Percentiles rank a stretch among this genome's conserved stretches.
phyloP scores from a whole-genome alignment of 1,140 invertebrate species.

The Spodoptera frugiperda region DNA sequence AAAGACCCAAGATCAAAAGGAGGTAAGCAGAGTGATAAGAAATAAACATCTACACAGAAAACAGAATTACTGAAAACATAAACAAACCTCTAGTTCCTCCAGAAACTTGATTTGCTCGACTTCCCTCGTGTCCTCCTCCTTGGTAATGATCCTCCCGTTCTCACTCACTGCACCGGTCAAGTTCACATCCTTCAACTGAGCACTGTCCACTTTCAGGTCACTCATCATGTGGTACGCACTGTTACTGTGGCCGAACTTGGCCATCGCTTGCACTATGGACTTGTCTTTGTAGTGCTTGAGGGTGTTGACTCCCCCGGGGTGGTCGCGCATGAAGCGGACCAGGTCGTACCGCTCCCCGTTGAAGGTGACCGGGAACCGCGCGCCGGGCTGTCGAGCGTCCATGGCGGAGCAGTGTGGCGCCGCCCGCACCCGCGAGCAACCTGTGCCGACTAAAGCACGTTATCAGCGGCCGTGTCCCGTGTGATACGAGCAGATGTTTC shows the following conservation, averaged over 20 bases:
- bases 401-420: slow-evolving; percentile 13
- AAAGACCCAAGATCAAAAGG: too few species aligned
- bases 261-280: slow-evolving; percentile 85
- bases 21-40: too few species aligned
- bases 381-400: not conserved
- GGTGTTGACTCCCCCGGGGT: slow-evolving; percentile 88
- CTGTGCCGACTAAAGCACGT: slow-evolving; percentile 50
- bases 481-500: slow-evolving; percentile 49
- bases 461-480: slow-evolving; percentile 53
- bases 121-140: slow-evolving; percentile 64
- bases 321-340: slow-evolving; percentile 86
- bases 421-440: slow-evolving; percentile 40
- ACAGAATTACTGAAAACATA: slow-evolving; percentile 12
- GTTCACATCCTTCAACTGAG: slow-evolving; percentile 59
- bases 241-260: slow-evolving; percentile 86
- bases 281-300: slow-evolving; percentile 84
- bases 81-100: slow-evolving; percentile 76
- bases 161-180: slow-evolving; percentile 73
- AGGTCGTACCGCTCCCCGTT: slow-evolving; percentile 86
- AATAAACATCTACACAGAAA: too few species aligned
- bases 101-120: slow-evolving; percentile 69
- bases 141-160: slow-evolving; percentile 77
- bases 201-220: slow-evolving; percentile 83
- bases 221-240: slow-evolving; percentile 88
- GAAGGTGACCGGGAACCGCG: slow-evolving; percentile 67